Percentiles rank a stretch among this genome's conserved stretches.
Conservation (phyloP, 1,140 invertebrate species). For the Temnothorax curvispinosus region DNA sequence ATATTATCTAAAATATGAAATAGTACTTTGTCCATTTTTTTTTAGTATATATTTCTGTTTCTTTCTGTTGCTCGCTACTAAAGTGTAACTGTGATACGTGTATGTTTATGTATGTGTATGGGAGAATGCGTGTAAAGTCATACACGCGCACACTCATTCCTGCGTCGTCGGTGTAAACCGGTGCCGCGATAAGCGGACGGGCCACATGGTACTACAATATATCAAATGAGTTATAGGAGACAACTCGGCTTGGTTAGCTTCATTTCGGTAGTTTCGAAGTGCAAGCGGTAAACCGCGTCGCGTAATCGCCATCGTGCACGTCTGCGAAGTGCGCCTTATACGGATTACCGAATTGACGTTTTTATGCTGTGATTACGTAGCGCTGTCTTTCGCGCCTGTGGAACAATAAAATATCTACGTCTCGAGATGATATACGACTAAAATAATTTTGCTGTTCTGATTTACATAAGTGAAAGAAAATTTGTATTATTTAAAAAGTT, state of each 20-base stretch:
- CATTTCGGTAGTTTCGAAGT: slow-evolving; percentile 45
- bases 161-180: slow-evolving; percentile 33
- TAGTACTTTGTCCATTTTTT: slow-evolving; percentile 75
- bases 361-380: not conserved
- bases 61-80: slow-evolving; percentile 47
- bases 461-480: not conserved
- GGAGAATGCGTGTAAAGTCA: slow-evolving; percentile 44
- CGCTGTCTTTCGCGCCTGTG: no score
- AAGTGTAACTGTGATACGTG: not conserved
- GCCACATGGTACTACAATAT: slow-evolving; percentile 38
- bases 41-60: slow-evolving; percentile 43
- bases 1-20: slow-evolving; percentile 67
- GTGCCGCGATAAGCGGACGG: slow-evolving; percentile 41
- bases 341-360: not conserved
- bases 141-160: slow-evolving; percentile 69
- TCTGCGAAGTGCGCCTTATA: not conserved
- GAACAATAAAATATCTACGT: not conserved
- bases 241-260: slow-evolving; percentile 33
- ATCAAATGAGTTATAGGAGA: slow-evolving; percentile 56
- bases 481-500: not conserved
- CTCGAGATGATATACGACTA: not conserved
- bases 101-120: slow-evolving; percentile 27
- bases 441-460: not conserved
- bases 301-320: slow-evolving; percentile 15
- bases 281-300: slow-evolving; percentile 18